Evolutionary conservation across 1,140 invertebrate genomes (phyloP), one percentile per base, ranked within the genome.

Genomic region (Dendrolimus punctatus): DNA sequence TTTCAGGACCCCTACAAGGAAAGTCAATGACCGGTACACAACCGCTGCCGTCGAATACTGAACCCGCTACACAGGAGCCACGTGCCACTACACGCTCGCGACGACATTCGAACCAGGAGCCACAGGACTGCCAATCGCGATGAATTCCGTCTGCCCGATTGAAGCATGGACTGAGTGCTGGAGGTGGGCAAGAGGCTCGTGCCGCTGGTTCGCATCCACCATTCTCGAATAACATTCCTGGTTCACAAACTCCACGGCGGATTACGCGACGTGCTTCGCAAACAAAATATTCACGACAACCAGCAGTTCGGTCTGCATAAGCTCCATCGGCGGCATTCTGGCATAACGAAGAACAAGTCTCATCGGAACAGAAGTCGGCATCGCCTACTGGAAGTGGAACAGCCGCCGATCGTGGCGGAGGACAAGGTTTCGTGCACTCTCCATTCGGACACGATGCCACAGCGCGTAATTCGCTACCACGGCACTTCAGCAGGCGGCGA

Each of bases 201-300:
- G 65, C 61, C 2, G 77, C 78, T 2, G 78, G 69, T 52, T 84
- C 80, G 58, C 88, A 89, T 2, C 76, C 75, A 6, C 67, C 73
- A 5, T 77, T 77, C 39, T 85, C 78, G 61, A 88, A 89, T 39
- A 88, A 53, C 10, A 80, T 65, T 5, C 85, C 86, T 2, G 73
- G 66, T 36, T 88, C 82, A 62, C 89, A 90, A n/a, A 87, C 80
- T 7, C 85, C 84, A 7, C 85, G 74, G 4, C 83, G 65, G n/a
- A 86, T 76, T 2, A 85, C 83, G 5, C 74, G 71, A 9, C 66
- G 63, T 39, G 75, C 66, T 56, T 81, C 76, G 59, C 90, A 91
- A 42, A 89, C 90, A 58, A 88, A 91, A 66, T 91, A 91, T 57
- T 88, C 88, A 4, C 87, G 83, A 67, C 91, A 92, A 4, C 85